These are phyloP conservation scores for Pheucticus melanocephalus DNA, from an alignment of 2,113 vertebrate species.

Conservation along the genomic window DNA sequence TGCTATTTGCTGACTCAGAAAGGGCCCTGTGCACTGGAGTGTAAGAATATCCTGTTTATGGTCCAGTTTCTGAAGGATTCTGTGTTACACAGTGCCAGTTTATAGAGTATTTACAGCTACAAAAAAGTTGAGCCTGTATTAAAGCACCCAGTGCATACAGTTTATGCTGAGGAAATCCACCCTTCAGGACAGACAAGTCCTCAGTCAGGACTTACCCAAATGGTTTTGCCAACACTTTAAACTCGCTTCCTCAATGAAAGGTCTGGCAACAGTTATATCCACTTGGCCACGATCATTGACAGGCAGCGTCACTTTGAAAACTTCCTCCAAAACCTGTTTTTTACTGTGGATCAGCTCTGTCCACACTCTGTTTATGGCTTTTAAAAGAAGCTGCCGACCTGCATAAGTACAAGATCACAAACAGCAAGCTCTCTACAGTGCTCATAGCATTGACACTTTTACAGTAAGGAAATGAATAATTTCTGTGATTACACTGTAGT, in stretches of 20 bases:
- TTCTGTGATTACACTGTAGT: not conserved
- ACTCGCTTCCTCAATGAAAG: conserved; percentile 90
- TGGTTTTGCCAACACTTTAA: conserved; percentile 98
- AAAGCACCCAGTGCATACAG: not conserved
- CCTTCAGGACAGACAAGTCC: not conserved
- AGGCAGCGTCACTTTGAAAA: conserved; percentile 92
- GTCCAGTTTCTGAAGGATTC: not conserved
- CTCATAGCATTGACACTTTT: not conserved
- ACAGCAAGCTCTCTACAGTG: not conserved
- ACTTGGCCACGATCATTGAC: conserved; percentile 94
- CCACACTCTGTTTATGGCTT: conserved; percentile 97
- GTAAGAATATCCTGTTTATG: not conserved
- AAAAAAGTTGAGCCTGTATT: not conserved
- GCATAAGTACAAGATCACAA: not conserved
- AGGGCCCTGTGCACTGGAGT: not conserved
- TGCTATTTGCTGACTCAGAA: not conserved
- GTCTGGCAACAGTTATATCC: conserved; percentile 85
- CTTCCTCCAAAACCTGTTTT: conserved; percentile 92
- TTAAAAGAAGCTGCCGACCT: conserved; percentile 96
- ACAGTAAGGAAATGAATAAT: not conserved
- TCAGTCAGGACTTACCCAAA: conserved; percentile 77
- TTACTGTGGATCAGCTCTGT: conserved; percentile 97
- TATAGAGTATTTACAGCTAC: not conserved
- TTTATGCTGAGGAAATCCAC: not conserved
- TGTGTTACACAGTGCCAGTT: not conserved